Percentiles rank a stretch among this genome's conserved stretches.
Evolutionary conservation across 2,888 invertebrate genomes (phyloP).

Genomic region (Biston stratarius): DNA sequence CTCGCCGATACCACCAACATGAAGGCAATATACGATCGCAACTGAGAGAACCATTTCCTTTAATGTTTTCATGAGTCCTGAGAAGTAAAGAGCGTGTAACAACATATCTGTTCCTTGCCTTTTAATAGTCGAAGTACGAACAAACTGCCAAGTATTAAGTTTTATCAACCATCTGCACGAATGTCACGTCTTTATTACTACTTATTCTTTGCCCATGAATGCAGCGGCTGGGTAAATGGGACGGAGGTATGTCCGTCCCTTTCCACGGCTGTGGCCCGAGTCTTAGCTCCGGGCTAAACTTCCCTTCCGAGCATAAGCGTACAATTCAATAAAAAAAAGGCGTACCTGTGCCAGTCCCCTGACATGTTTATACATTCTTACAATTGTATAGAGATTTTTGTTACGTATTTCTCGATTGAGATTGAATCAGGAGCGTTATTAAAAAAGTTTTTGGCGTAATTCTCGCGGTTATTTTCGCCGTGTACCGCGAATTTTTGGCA

Average conservation of each 20-base stretch:
- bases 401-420: constrained; percentile 81
- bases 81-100: constrained; percentile 81
- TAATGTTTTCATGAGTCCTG: constrained; percentile 82
- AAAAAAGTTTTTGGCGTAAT: constrained; percentile 81
- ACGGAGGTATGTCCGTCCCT: constrained; percentile 60
- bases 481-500: constrained; percentile 63
- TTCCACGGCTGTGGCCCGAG: constrained; percentile 57
- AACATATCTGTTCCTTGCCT: constrained; percentile 79
- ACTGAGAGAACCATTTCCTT: constrained; percentile 74
- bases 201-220: constrained; percentile 84
- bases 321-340: constrained; percentile 84
- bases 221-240: constrained; percentile 64
- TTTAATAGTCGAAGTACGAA: constrained; percentile 79
- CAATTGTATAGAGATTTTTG: constrained; percentile 73
- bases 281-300: constrained; percentile 56
- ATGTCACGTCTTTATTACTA: constrained; percentile 85
- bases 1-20: constrained; percentile 73
- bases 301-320: constrained; percentile 80
- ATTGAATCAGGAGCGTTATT: constrained; percentile 81
- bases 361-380: constrained; percentile 84
- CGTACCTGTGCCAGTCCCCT: constrained; percentile 83
- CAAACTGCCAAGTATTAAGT: constrained; percentile 82
- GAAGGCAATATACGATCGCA: constrained; percentile 73
- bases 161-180: constrained; percentile 85
- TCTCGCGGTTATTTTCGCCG: constrained; percentile 72